Conservation (phyloP, 2,888 invertebrate genomes). For the Chloroclysta siterata region DNA sequence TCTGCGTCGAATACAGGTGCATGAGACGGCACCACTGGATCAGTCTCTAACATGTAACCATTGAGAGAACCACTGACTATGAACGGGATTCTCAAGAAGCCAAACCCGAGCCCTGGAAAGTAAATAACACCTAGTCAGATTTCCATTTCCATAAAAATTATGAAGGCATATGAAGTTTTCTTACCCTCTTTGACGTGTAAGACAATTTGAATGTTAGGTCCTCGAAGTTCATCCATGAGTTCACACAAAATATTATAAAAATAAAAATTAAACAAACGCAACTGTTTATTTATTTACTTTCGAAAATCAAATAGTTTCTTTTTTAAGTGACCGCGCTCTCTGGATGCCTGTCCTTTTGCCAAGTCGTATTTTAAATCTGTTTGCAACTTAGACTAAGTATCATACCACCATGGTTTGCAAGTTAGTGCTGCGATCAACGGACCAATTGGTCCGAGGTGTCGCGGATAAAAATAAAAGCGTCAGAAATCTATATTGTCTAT, state of each 20-base stretch:
- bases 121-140: not conserved
- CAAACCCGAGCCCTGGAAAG: conserved; percentile 83
- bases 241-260: conserved; percentile 53
- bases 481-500: too few species aligned
- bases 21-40: conserved; percentile 84
- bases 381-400: too few species aligned
- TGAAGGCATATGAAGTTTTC: not conserved
- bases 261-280: conserved; percentile 53
- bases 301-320: conserved; percentile 32
- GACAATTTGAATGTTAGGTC: conserved; percentile 87
- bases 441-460: too few species aligned
- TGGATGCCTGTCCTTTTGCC: too few species aligned
- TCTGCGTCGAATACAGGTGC: conserved; percentile 89
- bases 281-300: conserved; percentile 3
- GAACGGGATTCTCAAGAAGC: conserved; percentile 81
- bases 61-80: conserved; percentile 86
- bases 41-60: conserved; percentile 88
- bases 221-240: conserved; percentile 87
- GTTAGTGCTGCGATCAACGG: too few species aligned
- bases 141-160: not conserved
- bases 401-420: too few species aligned
- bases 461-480: too few species aligned
- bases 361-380: too few species aligned
- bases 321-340: too few species aligned
- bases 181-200: conserved; percentile 88